These are phyloP conservation scores for Agrenia bidenticulata DNA, from an alignment of 2,888 invertebrate species.

Conservation along the genomic window DNA sequence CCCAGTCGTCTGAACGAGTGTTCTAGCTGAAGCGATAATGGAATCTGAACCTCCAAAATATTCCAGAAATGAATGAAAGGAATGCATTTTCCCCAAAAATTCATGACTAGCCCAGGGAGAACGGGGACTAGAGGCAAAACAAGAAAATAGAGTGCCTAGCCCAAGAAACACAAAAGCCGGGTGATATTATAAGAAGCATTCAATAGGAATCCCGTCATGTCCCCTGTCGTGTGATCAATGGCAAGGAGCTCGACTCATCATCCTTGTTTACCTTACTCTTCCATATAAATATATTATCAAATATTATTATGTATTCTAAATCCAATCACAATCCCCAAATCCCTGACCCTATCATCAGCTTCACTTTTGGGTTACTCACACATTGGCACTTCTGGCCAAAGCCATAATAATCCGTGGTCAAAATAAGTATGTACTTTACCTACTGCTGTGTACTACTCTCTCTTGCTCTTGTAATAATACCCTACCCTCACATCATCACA, in stretches of 20 bases:
- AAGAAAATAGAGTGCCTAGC: slow-evolving; percentile 2
- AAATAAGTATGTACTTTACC: slow-evolving; percentile 14
- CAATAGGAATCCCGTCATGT: slow-evolving; percentile 21
- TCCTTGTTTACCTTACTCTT: slow-evolving; percentile 22
- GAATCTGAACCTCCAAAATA: neutral
- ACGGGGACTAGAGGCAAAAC: neutral
- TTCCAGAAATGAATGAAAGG: slow-evolving; percentile 6
- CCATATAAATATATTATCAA: neutral
- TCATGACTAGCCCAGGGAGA: neutral
- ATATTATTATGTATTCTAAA: neutral
- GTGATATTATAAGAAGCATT: neutral
- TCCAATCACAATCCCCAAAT: neutral
- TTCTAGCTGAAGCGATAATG: neutral
- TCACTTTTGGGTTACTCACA: neutral
- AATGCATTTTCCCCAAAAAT: neutral
- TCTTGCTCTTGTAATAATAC: no score
- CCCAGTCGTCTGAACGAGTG: neutral
- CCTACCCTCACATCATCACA: neutral
- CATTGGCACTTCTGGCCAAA: slow-evolving; percentile 1
- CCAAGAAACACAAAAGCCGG: neutral
- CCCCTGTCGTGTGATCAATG: slow-evolving; percentile 32
- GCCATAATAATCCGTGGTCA: neutral
- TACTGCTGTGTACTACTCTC: slow-evolving; percentile 18
- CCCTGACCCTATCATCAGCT: neutral
- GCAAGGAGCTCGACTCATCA: slow-evolving; percentile 19